These are phyloP conservation scores for Aratinga solstitialis DNA, from an alignment of 2,797 vertebrate genomes.

Conservation along the genomic window DNA sequence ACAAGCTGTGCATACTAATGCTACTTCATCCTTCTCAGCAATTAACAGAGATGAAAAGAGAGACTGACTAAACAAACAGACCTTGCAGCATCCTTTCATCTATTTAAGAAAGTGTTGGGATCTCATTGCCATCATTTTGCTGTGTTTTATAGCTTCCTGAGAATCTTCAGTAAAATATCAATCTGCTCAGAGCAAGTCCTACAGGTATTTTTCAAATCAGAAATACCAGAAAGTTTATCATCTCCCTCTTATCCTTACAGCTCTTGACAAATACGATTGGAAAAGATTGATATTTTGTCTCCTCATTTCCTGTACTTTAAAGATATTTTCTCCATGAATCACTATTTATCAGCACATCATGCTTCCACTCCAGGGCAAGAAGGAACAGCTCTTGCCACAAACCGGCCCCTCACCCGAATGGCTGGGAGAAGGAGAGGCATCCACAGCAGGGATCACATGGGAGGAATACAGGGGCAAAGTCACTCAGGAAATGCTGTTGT, in stretches of 20 bases:
- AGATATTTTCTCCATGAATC: not conserved
- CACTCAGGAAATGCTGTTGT: not conserved
- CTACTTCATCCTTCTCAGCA: slow-evolving; percentile 39
- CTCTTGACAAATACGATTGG: slow-evolving; percentile 11
- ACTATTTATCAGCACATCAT: not conserved
- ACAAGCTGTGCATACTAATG: slow-evolving; percentile 13
- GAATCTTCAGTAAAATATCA: not conserved
- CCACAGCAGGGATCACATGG: not conserved
- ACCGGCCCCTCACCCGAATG: rapidly evolving
- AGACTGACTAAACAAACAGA: slow-evolving; percentile 57
- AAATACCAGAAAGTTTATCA: slow-evolving; percentile 56
- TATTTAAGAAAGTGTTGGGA: slow-evolving; percentile 25
- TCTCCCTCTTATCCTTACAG: not conserved
- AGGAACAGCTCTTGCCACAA: not conserved
- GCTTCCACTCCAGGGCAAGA: not conserved
- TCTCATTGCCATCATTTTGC: slow-evolving; percentile 20
- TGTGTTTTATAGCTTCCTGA: slow-evolving; percentile 56
- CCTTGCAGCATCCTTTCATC: slow-evolving; percentile 70
- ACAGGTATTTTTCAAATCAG: slow-evolving; percentile 41
- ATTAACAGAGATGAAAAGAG: slow-evolving; percentile 67
- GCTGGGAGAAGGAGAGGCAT: not conserved
- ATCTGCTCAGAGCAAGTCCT: slow-evolving; percentile 46
- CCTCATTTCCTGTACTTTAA: slow-evolving; percentile 13
- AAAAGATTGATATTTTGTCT: slow-evolving; percentile 50
- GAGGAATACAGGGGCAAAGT: not conserved